These are phyloP conservation scores for Columba guinea DNA, from an alignment of 2,797 vertebrate genomes.

Conservation along the genomic window DNA sequence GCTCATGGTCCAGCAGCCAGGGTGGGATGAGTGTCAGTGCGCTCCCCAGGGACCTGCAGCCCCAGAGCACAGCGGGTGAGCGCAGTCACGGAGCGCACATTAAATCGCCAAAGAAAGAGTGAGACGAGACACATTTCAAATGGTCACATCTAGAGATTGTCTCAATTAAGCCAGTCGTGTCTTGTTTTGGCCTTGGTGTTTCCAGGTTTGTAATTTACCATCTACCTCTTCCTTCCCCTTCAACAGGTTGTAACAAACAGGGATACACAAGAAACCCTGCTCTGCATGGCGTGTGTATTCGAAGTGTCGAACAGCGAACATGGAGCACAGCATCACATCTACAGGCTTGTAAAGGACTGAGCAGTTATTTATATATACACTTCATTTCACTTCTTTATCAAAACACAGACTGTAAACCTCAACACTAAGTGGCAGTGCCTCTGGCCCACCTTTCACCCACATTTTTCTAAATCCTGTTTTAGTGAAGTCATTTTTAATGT, in stretches of 20 bases:
- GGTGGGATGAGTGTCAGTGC: not conserved
- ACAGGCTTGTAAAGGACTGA: conserved; percentile 99
- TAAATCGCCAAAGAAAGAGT: not conserved
- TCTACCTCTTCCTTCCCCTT: not conserved
- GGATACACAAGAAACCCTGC: conserved; percentile 98
- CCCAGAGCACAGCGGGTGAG: not conserved
- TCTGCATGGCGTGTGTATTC: conserved; percentile 99
- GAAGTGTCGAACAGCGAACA: conserved; percentile 99
- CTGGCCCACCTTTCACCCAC: conserved; percentile 85
- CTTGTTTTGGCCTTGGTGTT: not conserved
- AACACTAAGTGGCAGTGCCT: conserved; percentile 93
- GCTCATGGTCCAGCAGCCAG: not conserved
- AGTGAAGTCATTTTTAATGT: conserved; percentile 89
- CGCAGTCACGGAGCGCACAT: rapidly evolving
- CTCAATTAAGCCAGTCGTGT: not conserved
- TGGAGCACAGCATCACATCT: conserved; percentile 98
- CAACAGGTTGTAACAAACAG: conserved; percentile 96
- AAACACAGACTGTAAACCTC: conserved; percentile 92
- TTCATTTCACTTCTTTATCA: conserved; percentile 76
- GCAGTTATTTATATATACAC: conserved; percentile 80
- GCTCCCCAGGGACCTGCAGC: rapidly evolving
- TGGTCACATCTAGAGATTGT: not conserved
- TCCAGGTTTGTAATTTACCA: not conserved
- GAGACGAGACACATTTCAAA: not conserved
- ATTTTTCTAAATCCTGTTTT: conserved; percentile 85